Percentiles rank a stretch among this genome's conserved stretches.
Conservation (phyloP, 2,797 vertebrate species). For the Enteromius mattozi region DNA sequence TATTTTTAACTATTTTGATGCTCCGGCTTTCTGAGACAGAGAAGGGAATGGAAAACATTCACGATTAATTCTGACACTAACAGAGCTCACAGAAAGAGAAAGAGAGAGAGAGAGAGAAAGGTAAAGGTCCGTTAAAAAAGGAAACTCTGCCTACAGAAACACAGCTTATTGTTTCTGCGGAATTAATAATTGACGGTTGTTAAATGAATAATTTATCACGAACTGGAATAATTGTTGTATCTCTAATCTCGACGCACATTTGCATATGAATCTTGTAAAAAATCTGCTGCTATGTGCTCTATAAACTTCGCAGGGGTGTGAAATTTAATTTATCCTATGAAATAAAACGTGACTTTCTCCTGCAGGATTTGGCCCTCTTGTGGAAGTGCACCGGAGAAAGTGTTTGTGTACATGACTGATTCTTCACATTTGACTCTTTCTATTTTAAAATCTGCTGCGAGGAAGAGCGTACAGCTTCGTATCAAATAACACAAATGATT, state of each 20-base stretch:
- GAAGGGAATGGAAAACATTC: constrained; percentile 55
- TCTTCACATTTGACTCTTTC: neutral
- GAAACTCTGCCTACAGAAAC: constrained; percentile 80
- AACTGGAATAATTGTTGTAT: constrained; percentile 95
- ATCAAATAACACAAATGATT: neutral
- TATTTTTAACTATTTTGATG: constrained; percentile 54
- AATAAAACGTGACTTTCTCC: constrained; percentile 24
- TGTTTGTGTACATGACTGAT: neutral
- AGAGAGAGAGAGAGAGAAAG: constrained; percentile 56
- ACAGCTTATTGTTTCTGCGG: constrained; percentile 84
- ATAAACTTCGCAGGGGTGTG: constrained; percentile 86
- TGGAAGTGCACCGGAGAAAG: constrained; percentile 9
- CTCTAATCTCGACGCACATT: constrained; percentile 96
- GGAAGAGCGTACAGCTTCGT: neutral
- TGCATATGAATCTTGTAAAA: constrained; percentile 88
- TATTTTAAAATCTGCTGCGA: neutral
- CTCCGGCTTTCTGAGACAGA: constrained; percentile 53
- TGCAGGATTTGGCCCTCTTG: constrained; percentile 15
- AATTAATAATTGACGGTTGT: constrained; percentile 95
- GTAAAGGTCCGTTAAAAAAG: constrained; percentile 66
- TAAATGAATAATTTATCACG: constrained; percentile 95
- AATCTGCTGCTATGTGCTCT: constrained; percentile 80
- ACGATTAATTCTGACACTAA: constrained; percentile 69
- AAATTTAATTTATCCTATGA: constrained; percentile 69
- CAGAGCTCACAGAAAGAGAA: constrained; percentile 60